Evolutionary conservation across 30 jellyfish, hydroid and myxozoan species (phyloP).

Genomic region (Turritopsis rubra): DNA sequence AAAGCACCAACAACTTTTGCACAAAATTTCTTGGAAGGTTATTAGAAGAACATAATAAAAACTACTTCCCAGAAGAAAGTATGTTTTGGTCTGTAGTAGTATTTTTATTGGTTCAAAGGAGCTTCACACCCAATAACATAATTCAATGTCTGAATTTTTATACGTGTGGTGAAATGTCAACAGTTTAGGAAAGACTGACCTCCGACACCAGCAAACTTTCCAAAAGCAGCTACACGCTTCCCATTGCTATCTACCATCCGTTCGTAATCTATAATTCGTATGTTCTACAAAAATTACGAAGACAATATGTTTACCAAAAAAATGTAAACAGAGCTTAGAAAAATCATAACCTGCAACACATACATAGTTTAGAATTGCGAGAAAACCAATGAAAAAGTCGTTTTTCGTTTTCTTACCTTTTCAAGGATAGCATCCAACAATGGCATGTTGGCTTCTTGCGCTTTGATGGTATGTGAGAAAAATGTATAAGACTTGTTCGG

Average conservation of each 20-base stretch:
- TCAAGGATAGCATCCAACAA: slow-evolving; percentile 82
- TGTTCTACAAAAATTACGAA: slow-evolving; percentile 41
- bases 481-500: slow-evolving; percentile 79
- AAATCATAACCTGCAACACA: too few species aligned
- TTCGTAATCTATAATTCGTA: slow-evolving; percentile 83
- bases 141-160: too few species aligned
- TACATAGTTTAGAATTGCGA: too few species aligned
- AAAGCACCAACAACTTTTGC: too few species aligned
- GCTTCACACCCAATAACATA: too few species aligned
- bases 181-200: slow-evolving; percentile 31
- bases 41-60: too few species aligned
- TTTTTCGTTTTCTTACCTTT: slow-evolving; percentile 35
- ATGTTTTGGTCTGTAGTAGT: too few species aligned
- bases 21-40: too few species aligned
- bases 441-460: slow-evolving; percentile 95
- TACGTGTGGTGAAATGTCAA: too few species aligned
- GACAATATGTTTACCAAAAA: not conserved
- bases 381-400: not conserved
- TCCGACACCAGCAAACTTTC: slow-evolving; percentile 98
- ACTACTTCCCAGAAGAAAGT: too few species aligned
- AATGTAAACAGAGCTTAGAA: not conserved
- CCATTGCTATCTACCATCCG: slow-evolving; percentile 80
- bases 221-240: slow-evolving; percentile 94
- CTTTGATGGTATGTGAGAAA: slow-evolving; percentile 94
- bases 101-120: too few species aligned